Evolutionary conservation across 2,888 invertebrate genomes (phyloP).

Genomic region (Drosophila ochracea): DNA sequence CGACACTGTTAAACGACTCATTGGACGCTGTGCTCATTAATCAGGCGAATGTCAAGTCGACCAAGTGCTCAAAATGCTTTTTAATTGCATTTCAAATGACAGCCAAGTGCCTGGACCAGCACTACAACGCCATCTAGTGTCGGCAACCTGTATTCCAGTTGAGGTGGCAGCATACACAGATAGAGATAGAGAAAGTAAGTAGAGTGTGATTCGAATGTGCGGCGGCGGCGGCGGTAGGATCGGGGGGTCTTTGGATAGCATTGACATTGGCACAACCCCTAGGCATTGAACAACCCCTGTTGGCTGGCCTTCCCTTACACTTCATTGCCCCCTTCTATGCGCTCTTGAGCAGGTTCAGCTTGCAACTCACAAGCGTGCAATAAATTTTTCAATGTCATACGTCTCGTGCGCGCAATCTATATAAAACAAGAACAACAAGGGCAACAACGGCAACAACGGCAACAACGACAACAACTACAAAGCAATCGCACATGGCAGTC

Average conservation of each 20-base stretch:
- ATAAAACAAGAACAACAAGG: constrained; percentile 51
- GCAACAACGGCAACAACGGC: constrained; percentile 24
- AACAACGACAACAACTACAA: constrained; percentile 28
- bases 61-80: constrained; percentile 75
- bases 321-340: not conserved
- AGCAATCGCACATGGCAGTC: constrained; percentile 48
- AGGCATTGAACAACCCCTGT: constrained; percentile 51
- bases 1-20: constrained; percentile 45
- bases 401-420: constrained; percentile 76
- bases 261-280: constrained; percentile 79
- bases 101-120: constrained; percentile 29
- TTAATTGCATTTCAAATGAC: constrained; percentile 75
- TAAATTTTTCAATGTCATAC: constrained; percentile 84
- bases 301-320: not conserved
- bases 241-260: constrained; percentile 24
- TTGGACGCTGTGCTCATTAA: constrained; percentile 67
- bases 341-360: constrained; percentile 38
- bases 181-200: constrained; percentile 9
- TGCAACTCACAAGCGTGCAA: constrained; percentile 81
- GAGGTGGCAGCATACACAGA: constrained; percentile 44
- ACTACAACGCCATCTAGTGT: constrained; percentile 35
- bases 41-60: constrained; percentile 73
- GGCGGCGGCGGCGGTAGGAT: not conserved
- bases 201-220: not conserved
- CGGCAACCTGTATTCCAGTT: constrained; percentile 5